Base-by-base conservation (phyloP, 1,140 invertebrate species). In the Lycorma delicatula region DNA sequence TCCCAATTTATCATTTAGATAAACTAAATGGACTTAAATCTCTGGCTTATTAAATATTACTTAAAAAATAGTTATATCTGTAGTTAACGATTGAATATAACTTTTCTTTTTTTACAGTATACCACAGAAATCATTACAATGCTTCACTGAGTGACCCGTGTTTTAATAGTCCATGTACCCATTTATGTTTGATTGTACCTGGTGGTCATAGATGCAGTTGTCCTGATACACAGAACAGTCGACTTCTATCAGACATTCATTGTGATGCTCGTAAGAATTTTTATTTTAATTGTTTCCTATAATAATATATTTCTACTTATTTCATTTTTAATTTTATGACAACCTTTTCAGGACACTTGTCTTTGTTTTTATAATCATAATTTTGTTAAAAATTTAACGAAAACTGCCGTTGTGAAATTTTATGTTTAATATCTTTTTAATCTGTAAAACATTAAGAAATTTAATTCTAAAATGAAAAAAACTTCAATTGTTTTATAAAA, bases 111-210 rank as follows among this genome's bases (percentile, higher is more conserved):
- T 64, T 62, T 70, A 22, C 72, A 84, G 81, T 91, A 58, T 90
- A 89, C 67, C 90, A 93, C 71, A 76, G 77, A 38, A 72, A 81
- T 46, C 81, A 86, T 58, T 93, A 93, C 72, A 93, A 94, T 66
- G 82, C 77, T 23, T 80, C 83, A 0, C 69, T 89, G 16, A 74
- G 74, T 2, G 86, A 91, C 70, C 80, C 82, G 1, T 97, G 93
- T 69, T 72, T 73, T 20, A 77, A 78, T 5, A 77, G 80, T 22
- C 74, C 76, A 13, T 97, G 95, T 71, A 87, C 89, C 18, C 94
- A 97, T 78, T 75, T 97, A 22, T 98, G 95, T 72, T 77, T 98
- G 7, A 74, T 91, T 1, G 85, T 95, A 47, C 94, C 93, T 0
- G 81, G 80, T 20, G 92, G 91, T 1, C 82, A 85, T 63, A 80